A percentile compares a stretch with the other conserved stretches of the same genome.
phyloP scores from a whole-genome alignment of 1,140 invertebrate species.

The Calephelis nemesis region DNA sequence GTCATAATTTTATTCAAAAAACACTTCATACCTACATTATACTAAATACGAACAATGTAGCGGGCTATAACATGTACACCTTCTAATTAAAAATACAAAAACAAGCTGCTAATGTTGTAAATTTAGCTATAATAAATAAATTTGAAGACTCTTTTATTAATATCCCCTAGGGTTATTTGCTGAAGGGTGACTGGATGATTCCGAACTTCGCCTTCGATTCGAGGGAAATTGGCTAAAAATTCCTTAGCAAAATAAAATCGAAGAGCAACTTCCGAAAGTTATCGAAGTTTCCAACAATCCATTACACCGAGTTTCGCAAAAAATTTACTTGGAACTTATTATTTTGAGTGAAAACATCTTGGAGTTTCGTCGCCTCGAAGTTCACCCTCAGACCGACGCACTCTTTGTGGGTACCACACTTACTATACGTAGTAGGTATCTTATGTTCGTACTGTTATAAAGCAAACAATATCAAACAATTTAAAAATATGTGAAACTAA shows the following conservation, averaged over 20 bases:
- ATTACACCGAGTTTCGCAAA: conserved; percentile 77
- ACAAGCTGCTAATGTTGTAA: conserved; percentile 18
- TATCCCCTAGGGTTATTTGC: conserved; percentile 29
- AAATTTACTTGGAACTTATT: conserved; percentile 76
- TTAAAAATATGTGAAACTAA: too few species aligned
- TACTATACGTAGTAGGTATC: not conserved
- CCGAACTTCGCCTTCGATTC: conserved; percentile 58
- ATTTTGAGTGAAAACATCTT: conserved; percentile 76
- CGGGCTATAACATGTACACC: too few species aligned
- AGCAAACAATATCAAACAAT: too few species aligned
- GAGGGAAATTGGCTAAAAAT: conserved; percentile 76
- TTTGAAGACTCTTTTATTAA: conserved; percentile 25
- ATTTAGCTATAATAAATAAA: conserved; percentile 17
- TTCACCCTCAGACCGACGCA: conserved; percentile 36
- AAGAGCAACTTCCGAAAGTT: conserved; percentile 77
- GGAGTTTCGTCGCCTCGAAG: conserved; percentile 59
- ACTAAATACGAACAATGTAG: too few species aligned
- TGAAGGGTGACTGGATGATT: conserved; percentile 71
- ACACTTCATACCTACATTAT: too few species aligned
- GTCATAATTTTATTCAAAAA: too few species aligned
- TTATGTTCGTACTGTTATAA: too few species aligned
- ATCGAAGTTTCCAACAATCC: conserved; percentile 77
- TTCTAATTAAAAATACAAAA: not conserved
- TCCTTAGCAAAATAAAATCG: conserved; percentile 74
- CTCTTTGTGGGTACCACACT: conserved; percentile 19